phyloP scores from a whole-genome alignment of 2,888 invertebrate genomes.

The Agrotis segetum region DNA sequence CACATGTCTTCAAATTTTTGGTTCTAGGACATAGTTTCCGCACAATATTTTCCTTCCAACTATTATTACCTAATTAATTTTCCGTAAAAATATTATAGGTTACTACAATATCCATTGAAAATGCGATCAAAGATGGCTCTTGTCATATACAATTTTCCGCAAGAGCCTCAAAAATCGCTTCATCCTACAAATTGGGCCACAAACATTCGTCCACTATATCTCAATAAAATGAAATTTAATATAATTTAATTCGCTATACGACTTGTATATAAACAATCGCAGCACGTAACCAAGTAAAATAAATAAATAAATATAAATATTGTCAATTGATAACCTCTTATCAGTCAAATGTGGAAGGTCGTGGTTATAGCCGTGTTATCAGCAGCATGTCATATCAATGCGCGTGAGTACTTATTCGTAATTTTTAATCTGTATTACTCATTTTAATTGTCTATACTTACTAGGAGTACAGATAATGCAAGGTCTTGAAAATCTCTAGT shows the following conservation, averaged over 20 bases:
- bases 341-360: constrained; percentile 64
- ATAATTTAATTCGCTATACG: constrained; percentile 44
- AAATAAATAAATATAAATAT: constrained; percentile 43
- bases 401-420: constrained; percentile 64
- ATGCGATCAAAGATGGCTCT: not conserved
- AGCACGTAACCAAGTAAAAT: constrained; percentile 43
- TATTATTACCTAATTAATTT: no score
- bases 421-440: constrained; percentile 27
- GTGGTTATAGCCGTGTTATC: constrained; percentile 58
- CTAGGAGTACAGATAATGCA: not conserved
- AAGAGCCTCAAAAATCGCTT: constrained; percentile 17
- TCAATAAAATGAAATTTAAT: constrained; percentile 37
- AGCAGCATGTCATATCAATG: constrained; percentile 48
- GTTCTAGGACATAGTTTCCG: no score
- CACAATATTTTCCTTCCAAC: no score
- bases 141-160: not conserved
- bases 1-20: no score
- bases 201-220: constrained; percentile 8
- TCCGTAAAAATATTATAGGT: no score
- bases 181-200: constrained; percentile 27
- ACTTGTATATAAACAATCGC: constrained; percentile 58
- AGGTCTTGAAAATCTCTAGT: not conserved
- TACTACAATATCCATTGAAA: not conserved
- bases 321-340: constrained; percentile 55
- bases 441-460: not conserved